These are phyloP conservation scores for Zenarchopterus dispar DNA, from an alignment of 2,797 vertebrate genomes.

Conservation along the genomic window DNA sequence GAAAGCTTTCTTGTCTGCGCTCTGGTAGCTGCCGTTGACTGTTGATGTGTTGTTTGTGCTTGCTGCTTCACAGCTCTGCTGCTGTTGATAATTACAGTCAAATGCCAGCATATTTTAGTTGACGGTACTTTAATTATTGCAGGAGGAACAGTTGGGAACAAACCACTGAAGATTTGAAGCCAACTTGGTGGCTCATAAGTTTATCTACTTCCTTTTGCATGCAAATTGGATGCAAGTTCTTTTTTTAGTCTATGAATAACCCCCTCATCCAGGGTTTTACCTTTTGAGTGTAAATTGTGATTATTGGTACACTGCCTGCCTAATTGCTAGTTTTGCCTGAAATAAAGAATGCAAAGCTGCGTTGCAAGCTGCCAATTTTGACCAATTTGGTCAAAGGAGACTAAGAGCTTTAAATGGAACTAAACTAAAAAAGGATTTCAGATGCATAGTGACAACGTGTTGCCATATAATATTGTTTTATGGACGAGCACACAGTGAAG, in stretches of 20 bases:
- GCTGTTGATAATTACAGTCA: conserved; percentile 1
- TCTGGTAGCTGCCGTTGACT: conserved; percentile 22
- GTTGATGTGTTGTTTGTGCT: conserved; percentile 15
- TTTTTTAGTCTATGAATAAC: too few species aligned
- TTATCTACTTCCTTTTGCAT: not conserved
- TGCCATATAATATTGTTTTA: too few species aligned
- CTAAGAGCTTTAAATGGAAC: too few species aligned
- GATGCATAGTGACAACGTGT: too few species aligned
- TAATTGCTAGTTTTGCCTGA: not conserved
- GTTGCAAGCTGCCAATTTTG: not conserved
- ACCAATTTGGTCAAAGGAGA: not conserved
- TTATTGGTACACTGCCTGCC: too few species aligned
- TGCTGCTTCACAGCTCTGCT: not conserved
- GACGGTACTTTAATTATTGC: not conserved
- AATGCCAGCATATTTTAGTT: not conserved
- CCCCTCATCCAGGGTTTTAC: too few species aligned
- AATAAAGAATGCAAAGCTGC: not conserved
- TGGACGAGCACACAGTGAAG: too few species aligned
- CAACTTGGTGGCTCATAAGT: not conserved
- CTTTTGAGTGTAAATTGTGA: too few species aligned
- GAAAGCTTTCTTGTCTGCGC: not conserved
- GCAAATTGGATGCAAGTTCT: too few species aligned
- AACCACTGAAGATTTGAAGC: not conserved
- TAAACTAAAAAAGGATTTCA: not conserved
- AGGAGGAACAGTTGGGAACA: not conserved